Evolutionary conservation across 2,113 vertebrate species (phyloP).

Genomic region (Melanerpes aurifrons): DNA sequence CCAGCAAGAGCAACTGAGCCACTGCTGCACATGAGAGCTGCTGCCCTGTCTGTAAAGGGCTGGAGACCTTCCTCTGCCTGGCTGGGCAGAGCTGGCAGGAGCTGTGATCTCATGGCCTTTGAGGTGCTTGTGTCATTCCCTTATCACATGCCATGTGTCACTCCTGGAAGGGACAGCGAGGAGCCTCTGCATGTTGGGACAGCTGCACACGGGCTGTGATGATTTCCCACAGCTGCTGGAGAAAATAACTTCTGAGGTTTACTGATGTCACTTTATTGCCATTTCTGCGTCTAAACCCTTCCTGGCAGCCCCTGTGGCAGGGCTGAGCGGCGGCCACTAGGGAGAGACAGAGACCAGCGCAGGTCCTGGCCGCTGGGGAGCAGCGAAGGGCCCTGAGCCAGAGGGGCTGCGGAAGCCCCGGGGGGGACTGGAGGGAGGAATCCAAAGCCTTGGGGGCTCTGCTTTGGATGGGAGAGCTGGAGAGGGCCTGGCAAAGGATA

Average conservation of each 20-base stretch:
- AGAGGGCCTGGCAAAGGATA: neutral
- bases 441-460: neutral
- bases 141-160: neutral
- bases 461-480: accelerated
- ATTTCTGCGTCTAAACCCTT: neutral
- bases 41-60: neutral
- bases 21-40: neutral
- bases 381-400: neutral
- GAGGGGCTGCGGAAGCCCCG: neutral
- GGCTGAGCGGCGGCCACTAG: neutral
- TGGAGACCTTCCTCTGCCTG: neutral
- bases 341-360: constrained; percentile 18
- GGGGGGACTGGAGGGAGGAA: too few relatives aligned
- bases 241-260: neutral
- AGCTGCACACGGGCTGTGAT: neutral
- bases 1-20: neutral
- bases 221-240: neutral
- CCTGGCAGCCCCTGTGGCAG: neutral
- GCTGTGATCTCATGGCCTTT: neutral
- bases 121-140: neutral
- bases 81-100: neutral
- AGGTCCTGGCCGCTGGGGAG: accelerated
- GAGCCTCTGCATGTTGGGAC: neutral
- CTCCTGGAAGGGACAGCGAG: neutral
- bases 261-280: neutral